phyloP scores from a whole-genome alignment of 23 tunicate species.

The Botrylloides violaceus region DNA sequence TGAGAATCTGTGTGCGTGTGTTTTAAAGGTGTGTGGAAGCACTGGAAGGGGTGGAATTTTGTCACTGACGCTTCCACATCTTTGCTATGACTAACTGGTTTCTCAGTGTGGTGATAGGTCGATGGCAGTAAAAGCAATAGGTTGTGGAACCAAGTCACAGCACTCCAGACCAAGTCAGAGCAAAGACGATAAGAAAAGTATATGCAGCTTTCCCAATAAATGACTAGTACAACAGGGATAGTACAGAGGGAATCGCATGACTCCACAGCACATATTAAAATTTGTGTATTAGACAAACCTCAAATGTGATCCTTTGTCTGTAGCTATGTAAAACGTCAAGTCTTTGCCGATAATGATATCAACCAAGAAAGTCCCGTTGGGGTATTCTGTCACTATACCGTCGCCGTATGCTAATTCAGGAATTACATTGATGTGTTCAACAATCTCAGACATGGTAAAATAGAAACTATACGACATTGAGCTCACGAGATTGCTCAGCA shows the following conservation, averaged over 20 bases:
- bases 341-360: neutral
- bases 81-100: too few species aligned
- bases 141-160: too few species aligned
- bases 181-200: too few species aligned
- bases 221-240: too few species aligned
- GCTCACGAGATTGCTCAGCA: conserved; percentile 56
- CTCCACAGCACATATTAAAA: neutral
- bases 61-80: too few species aligned
- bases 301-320: conserved; percentile 14
- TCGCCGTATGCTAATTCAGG: neutral
- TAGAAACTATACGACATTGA: neutral
- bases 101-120: too few species aligned
- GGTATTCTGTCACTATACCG: neutral
- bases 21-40: too few species aligned
- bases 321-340: neutral
- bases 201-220: too few species aligned
- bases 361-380: neutral
- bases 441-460: conserved; percentile 36
- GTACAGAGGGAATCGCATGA: neutral
- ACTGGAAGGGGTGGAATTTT: too few species aligned
- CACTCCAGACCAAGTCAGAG: too few species aligned
- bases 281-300: conserved; percentile 7
- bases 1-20: too few species aligned
- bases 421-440: conserved; percentile 6
- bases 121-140: too few species aligned